Conservation (phyloP, 2,113 vertebrate genomes). For the Ageneiosus marmoratus region DNA sequence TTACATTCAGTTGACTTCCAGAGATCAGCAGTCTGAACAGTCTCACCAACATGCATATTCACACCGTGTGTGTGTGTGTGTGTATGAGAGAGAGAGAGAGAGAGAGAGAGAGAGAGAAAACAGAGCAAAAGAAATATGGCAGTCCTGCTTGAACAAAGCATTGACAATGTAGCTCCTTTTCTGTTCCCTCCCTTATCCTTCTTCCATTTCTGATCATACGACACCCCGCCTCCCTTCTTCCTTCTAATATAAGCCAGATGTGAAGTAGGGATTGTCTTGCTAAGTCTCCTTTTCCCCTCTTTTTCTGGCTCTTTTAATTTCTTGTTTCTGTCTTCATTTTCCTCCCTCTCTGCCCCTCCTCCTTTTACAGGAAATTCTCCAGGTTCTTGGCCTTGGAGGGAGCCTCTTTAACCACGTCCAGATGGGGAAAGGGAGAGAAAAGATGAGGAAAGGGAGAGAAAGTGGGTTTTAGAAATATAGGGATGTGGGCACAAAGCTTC, state of each 20-base stretch:
- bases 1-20: neutral
- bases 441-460: conserved; percentile 64
- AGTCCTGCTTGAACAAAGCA: conserved; percentile 46
- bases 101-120: conserved; percentile 2
- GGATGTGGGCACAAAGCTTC: conserved; percentile 34
- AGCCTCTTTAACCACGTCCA: conserved; percentile 70
- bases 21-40: conserved; percentile 17
- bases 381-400: conserved; percentile 70
- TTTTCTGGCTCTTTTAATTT: conserved; percentile 30
- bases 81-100: conserved; percentile 8
- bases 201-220: conserved; percentile 46
- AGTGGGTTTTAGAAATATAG: conserved; percentile 1
- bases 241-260: conserved; percentile 72
- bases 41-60: conserved; percentile 22
- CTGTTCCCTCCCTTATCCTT: conserved; percentile 41
- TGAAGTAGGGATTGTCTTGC: conserved; percentile 49
- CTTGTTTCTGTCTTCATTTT: conserved; percentile 46
- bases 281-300: conserved; percentile 19
- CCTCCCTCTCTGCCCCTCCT: conserved; percentile 25
- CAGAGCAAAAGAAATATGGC: conserved; percentile 52
- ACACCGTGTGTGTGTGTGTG: no score
- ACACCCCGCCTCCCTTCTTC: conserved; percentile 50
- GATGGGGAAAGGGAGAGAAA: conserved; percentile 64
- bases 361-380: conserved; percentile 68
- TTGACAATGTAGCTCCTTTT: conserved; percentile 57